phyloP scores from a whole-genome alignment of 2,888 invertebrate genomes.

The Stegophylla sp. region DNA sequence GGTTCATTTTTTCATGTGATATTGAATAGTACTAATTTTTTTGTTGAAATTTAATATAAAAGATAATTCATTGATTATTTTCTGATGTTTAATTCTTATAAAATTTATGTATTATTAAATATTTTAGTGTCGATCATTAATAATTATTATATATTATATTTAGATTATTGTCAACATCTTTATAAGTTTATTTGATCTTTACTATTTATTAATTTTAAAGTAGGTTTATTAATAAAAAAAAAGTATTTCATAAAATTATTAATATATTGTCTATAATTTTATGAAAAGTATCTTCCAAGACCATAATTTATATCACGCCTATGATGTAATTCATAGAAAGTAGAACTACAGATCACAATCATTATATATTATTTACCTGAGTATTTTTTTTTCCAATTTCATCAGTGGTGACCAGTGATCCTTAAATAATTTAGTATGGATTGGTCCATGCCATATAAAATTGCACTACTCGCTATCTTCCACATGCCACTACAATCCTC shows the following conservation, averaged over 20 bases:
- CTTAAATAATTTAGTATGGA: too few species aligned
- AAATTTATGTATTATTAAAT: slow-evolving; percentile 2
- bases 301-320: too few species aligned
- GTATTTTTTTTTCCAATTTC: too few species aligned
- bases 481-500: too few species aligned
- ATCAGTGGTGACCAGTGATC: too few species aligned
- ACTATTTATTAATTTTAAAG: slow-evolving; percentile 4
- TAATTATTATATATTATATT: slow-evolving; percentile 8
- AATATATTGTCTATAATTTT: neutral
- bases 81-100: slow-evolving; percentile 24
- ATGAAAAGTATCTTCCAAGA: neutral
- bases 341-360: too few species aligned
- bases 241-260: neutral
- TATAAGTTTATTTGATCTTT: neutral
- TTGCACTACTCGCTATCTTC: too few species aligned
- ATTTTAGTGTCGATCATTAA: slow-evolving; percentile 12
- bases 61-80: slow-evolving; percentile 17
- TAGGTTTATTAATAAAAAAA: slow-evolving; percentile 7
- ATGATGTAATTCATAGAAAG: too few species aligned
- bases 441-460: too few species aligned
- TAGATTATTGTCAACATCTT: slow-evolving; percentile 9
- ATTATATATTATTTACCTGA: too few species aligned
- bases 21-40: slow-evolving; percentile 36
- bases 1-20: slow-evolving; percentile 31
- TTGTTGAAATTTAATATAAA: slow-evolving; percentile 27